These are phyloP conservation scores for Polyommatus icarus DNA, from an alignment of 2,888 invertebrate species.

Conservation along the genomic window DNA sequence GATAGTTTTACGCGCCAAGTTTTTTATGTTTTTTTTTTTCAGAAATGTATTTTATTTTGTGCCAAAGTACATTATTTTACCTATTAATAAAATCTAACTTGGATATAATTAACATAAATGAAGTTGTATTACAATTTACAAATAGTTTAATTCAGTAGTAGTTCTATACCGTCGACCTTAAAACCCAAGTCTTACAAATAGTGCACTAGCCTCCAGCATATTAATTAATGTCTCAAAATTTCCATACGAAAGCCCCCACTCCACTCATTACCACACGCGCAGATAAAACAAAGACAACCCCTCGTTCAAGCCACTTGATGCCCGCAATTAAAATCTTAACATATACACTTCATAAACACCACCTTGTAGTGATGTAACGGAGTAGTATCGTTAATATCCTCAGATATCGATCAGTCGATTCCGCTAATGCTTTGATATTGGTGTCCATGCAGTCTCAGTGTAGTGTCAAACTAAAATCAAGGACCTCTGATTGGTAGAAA, in stretches of 20 bases:
- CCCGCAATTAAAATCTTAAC: conserved; percentile 78
- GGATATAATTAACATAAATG: too few species aligned
- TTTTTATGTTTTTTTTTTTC: not conserved
- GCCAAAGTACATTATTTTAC: too few species aligned
- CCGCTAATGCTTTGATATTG: too few species aligned
- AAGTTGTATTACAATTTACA: not conserved
- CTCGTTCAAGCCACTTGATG: conserved; percentile 68
- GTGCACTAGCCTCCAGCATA: conserved; percentile 18
- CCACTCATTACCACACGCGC: conserved; percentile 44
- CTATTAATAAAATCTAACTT: not conserved
- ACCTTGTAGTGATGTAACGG: conserved; percentile 51
- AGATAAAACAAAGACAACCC: conserved; percentile 52
- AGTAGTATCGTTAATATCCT: conserved; percentile 41
- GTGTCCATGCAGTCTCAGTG: too few species aligned
- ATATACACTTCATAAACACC: conserved; percentile 70
- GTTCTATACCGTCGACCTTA: not conserved
- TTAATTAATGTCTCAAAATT: conserved; percentile 28
- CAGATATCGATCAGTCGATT: too few species aligned
- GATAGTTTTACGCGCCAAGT: not conserved
- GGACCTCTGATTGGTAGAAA: too few species aligned
- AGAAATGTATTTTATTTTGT: not conserved
- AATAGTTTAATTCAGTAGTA: not conserved
- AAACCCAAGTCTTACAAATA: not conserved
- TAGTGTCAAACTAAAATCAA: too few species aligned
- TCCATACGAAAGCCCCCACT: conserved; percentile 33